Percentiles rank a stretch among this genome's conserved stretches.
Conservation (phyloP, 2,797 vertebrate genomes). For the Allobates femoralis region DNA sequence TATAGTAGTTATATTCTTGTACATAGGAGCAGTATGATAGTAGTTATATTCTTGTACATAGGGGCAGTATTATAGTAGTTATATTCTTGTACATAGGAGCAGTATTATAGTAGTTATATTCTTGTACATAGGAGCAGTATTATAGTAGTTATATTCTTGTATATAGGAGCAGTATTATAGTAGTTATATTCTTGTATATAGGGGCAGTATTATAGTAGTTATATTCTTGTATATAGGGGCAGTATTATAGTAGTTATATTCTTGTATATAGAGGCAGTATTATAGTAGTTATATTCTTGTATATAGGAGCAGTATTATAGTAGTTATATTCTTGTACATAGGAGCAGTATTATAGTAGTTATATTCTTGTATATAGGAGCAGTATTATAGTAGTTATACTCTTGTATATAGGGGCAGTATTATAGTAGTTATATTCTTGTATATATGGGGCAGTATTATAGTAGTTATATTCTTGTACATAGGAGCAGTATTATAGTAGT, state of each 20-base stretch:
- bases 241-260: no score
- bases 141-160: constrained; percentile 4
- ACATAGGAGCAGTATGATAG: no score
- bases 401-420: neutral
- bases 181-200: neutral
- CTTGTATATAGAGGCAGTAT: no score
- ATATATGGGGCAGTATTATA: neutral
- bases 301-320: neutral
- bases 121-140: neutral
- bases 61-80: no score
- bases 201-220: constrained; percentile 3
- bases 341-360: constrained; percentile 6
- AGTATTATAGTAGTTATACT: constrained; percentile 1
- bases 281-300: constrained; percentile 4
- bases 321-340: constrained; percentile 7
- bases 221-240: neutral
- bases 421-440: constrained; percentile 4
- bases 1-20: no score
- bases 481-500: constrained; percentile 3
- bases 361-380: constrained; percentile 1
- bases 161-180: constrained; percentile 3
- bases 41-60: no score
- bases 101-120: no score
- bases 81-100: no score
- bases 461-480: constrained; percentile 1